Base-by-base conservation (phyloP, 2,113 vertebrate species). In the Typhlomys cinereus region DNA sequence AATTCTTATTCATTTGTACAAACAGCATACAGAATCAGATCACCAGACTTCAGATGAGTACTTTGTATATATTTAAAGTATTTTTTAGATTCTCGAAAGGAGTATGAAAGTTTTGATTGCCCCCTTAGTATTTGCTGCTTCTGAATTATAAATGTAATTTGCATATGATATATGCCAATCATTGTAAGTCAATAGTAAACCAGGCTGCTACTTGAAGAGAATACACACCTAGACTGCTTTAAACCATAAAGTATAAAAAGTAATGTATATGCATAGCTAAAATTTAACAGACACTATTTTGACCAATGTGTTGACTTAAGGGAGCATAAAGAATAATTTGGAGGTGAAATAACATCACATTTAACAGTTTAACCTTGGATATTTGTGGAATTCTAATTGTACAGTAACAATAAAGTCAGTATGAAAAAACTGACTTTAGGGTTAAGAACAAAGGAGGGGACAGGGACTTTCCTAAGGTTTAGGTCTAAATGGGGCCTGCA, bases 81-180 rank as follows among this genome's bases (percentile, higher is more conserved):
- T 25, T 52, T 84, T 96, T 69, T 66, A 25, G 36, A 54, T 91
- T 70, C 66, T n/a, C n/a, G n/a, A n/a, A 52, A 93, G 54, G 23
- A 90, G 85, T 80, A 59, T 21, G 44, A 41, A 57, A 74, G 39
- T 67, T 86, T 83, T 41, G 73, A n/a, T 89, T 82, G 50, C 29
- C 27, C 15, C 31, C 82, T 90, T 85, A 78, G n/a, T 29, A 54
- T 85, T 81, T 71, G 62, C 27, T 83, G 3, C 54, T 64, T 94
- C 64, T 92, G 71, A 94, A 62, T 89, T 73, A 34, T 7, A 46
- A 48, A 5, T 54, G 9, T 86, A 82, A 57, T 57, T 59, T 23
- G 5, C 64, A 7, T 50, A 4, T 61, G 39, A 21, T 44, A n/a
- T 20, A 50, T 74, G 27, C 57, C 83, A 61, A 0, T 85, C 17